These are phyloP conservation scores for Lithophane semibrunnea DNA, from an alignment of 2,888 invertebrate species.

Conservation along the genomic window DNA sequence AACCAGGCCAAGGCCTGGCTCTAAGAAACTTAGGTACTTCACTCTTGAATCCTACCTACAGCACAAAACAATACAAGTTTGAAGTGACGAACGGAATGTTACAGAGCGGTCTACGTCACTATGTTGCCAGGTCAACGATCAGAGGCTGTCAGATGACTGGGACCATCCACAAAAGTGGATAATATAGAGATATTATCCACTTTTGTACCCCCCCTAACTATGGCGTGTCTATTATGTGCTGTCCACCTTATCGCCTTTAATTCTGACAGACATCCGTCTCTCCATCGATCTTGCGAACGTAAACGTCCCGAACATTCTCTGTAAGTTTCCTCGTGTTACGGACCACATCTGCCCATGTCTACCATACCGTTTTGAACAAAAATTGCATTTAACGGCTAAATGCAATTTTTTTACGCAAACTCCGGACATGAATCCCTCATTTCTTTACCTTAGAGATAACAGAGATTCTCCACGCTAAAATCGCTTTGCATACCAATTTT, in stretches of 20 bases:
- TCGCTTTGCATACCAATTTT: background rate
- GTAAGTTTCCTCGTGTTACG: conserved; percentile 5
- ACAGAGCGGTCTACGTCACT: background rate
- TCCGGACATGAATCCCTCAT: background rate
- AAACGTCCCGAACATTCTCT: conserved; percentile 21
- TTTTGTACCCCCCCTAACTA: conserved; percentile 18
- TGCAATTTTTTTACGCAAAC: background rate
- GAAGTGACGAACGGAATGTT: conserved; percentile 22
- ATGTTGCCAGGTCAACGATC: conserved; percentile 10
- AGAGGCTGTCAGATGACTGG: conserved; percentile 18
- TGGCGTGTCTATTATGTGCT: background rate
- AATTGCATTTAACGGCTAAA: background rate
- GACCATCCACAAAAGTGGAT: no score
- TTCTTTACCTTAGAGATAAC: background rate
- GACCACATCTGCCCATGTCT: background rate
- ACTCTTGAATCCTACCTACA: background rate
- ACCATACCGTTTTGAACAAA: background rate
- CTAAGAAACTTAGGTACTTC: conserved; percentile 15
- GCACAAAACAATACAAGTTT: background rate
- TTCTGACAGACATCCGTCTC: conserved; percentile 15
- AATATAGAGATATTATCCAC: no score
- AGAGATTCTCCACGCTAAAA: background rate
- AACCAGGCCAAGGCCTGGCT: conserved; percentile 22
- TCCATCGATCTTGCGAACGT: conserved; percentile 27
- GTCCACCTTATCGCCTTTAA: conserved; percentile 14